phyloP scores from a whole-genome alignment of 2,888 invertebrate species.

The Fissipunctia ypsillon region DNA sequence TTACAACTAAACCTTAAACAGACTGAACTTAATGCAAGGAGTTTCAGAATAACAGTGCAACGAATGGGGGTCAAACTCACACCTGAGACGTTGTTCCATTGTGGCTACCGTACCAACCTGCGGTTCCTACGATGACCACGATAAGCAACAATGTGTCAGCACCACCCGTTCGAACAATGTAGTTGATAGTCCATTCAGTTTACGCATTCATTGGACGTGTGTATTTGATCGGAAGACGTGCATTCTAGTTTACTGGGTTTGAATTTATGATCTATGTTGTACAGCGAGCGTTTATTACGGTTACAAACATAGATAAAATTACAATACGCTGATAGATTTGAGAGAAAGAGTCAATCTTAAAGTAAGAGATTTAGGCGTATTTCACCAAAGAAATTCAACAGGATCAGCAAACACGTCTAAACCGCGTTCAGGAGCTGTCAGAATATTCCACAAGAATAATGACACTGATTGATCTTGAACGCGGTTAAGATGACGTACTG shows the following conservation, averaged over 20 bases:
- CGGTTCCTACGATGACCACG: constrained; percentile 38
- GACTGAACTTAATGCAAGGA: too few relatives aligned
- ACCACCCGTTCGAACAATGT: constrained; percentile 42
- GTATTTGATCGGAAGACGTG: constrained; percentile 17
- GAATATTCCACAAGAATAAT: background rate
- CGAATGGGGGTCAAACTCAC: background rate
- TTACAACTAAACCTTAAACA: too few relatives aligned
- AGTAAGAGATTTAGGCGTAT: background rate
- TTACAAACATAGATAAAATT: background rate
- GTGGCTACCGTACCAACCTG: constrained; percentile 25
- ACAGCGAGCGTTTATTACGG: background rate
- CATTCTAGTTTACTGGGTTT: constrained; percentile 12
- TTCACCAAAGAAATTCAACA: background rate
- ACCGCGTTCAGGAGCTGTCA: background rate
- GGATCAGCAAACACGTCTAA: background rate
- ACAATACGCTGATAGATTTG: background rate
- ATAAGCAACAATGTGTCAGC: constrained; percentile 49
- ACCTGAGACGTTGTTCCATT: constrained; percentile 41
- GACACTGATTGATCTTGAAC: too few relatives aligned
- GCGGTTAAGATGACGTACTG: too few relatives aligned
- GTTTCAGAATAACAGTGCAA: background rate
- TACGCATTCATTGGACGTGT: constrained; percentile 36
- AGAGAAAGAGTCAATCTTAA: background rate
- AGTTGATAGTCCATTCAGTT: constrained; percentile 49
- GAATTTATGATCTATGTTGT: constrained; percentile 10